A percentile compares a stretch with the other conserved stretches of the same genome.
Conservation (phyloP, 2,113 vertebrate species). For the Callocephalon fimbriatum region DNA sequence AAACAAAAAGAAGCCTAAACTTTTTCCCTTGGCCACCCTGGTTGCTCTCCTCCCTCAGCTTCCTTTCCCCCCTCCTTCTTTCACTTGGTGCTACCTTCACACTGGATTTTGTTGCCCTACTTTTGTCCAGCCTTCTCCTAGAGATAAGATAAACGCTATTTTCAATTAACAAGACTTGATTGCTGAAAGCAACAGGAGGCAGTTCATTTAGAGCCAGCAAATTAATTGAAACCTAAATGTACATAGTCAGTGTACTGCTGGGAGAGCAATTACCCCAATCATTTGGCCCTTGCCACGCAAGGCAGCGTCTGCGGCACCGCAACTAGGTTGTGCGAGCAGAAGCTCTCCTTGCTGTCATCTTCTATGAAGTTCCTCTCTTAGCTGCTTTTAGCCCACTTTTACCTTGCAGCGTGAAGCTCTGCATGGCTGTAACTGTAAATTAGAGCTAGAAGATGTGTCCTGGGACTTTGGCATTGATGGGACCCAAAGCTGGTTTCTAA, state of each 20-base stretch:
- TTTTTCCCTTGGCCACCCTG: neutral
- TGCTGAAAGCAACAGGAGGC: slow-evolving; percentile 70
- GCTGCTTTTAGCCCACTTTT: slow-evolving; percentile 11
- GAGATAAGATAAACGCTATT: slow-evolving; percentile 68
- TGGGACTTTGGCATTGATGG: neutral
- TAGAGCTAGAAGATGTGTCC: neutral
- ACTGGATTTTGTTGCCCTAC: slow-evolving; percentile 58
- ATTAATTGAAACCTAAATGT: slow-evolving; percentile 72
- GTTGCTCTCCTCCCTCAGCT: neutral
- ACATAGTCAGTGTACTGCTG: slow-evolving; percentile 34
- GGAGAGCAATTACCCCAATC: slow-evolving; percentile 55
- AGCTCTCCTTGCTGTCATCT: fast-evolving
- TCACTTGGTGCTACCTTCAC: neutral
- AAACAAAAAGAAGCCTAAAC: neutral
- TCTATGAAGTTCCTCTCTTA: neutral
- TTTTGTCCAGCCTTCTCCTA: slow-evolving; percentile 68
- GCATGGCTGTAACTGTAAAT: neutral
- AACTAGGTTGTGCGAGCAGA: neutral
- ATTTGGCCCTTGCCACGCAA: neutral
- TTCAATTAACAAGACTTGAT: slow-evolving; percentile 77
- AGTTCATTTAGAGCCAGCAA: slow-evolving; percentile 70
- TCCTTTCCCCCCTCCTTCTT: neutral
- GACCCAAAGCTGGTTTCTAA: neutral
- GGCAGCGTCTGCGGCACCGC: neutral
- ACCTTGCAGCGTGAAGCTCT: neutral